phyloP scores from a whole-genome alignment of 2,797 vertebrate species.

The Parotocinclus haroldoi region DNA sequence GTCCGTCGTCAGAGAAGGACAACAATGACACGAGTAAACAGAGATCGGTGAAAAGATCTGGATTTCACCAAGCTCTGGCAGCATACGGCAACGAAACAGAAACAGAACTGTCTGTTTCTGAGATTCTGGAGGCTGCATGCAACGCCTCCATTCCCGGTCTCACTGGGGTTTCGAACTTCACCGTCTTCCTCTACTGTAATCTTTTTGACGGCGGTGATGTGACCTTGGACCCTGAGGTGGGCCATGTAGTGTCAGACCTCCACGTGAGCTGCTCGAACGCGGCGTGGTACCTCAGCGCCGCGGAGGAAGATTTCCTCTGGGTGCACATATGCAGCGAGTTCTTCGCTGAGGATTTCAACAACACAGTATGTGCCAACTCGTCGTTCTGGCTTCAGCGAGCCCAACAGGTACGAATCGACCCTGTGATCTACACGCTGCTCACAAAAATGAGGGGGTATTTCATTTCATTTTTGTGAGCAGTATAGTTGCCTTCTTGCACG shows the following conservation, averaged over 20 bases:
- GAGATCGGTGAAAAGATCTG: conserved; percentile 28
- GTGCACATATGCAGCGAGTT: conserved; percentile 82
- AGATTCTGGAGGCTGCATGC: conserved; percentile 82
- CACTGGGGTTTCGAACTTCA: conserved; percentile 85
- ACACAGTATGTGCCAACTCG: conserved; percentile 79
- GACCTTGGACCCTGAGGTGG: conserved; percentile 57
- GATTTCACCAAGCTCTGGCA: conserved; percentile 33
- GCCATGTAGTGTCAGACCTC: conserved; percentile 66
- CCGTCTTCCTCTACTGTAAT: conserved; percentile 84
- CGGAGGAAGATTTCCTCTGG: conserved; percentile 82
- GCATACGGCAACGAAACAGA: conserved; percentile 43
- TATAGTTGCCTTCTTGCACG: not conserved
- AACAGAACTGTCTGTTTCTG: conserved; percentile 53
- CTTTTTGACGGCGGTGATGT: conserved; percentile 69
- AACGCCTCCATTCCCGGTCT: conserved; percentile 75
- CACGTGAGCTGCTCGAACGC: conserved; percentile 78
- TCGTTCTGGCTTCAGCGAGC: conserved; percentile 76
- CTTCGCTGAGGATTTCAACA: conserved; percentile 82
- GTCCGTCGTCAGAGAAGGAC: conserved; percentile 55
- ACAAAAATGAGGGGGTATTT: no score
- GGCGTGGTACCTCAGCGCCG: conserved; percentile 82
- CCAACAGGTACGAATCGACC: conserved; percentile 63
- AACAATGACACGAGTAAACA: conserved; percentile 30
- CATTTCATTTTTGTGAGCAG: no score
- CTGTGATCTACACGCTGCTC: no score